phyloP scores from a whole-genome alignment of 2,113 vertebrate species.

The Upupa epops region DNA sequence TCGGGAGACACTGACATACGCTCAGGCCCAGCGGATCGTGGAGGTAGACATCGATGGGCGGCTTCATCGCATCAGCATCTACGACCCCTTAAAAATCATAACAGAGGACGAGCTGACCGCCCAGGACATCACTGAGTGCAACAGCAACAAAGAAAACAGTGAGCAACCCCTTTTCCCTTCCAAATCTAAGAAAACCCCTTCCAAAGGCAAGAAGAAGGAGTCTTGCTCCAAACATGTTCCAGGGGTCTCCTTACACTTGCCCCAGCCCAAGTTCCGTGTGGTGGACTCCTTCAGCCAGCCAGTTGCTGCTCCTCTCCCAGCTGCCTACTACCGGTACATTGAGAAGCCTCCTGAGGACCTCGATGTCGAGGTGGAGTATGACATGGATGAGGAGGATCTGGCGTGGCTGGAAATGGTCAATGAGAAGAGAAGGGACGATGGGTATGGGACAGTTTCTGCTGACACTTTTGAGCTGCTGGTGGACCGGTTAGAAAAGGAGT shows the following conservation, averaged over 20 bases:
- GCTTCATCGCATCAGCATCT: conserved; percentile 94
- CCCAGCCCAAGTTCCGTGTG: conserved; percentile 88
- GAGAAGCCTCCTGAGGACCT: conserved; percentile 88
- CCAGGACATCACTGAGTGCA: conserved; percentile 95
- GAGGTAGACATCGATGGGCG: conserved; percentile 97
- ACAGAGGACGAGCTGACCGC: conserved; percentile 95
- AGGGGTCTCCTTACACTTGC: conserved; percentile 76
- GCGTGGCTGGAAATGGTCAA: conserved; percentile 97
- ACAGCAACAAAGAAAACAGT: conserved; percentile 98
- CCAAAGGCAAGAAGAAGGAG: conserved; percentile 88
- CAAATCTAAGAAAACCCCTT: conserved; percentile 79
- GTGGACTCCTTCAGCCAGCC: conserved; percentile 81
- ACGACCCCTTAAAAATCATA: conserved; percentile 93
- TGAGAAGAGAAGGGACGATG: conserved; percentile 81
- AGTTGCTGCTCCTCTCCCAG: conserved; percentile 81
- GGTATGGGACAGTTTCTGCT: conserved; percentile 81
- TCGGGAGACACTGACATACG: conserved; percentile 90
- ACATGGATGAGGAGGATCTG: conserved; percentile 96
- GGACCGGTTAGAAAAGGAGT: conserved; percentile 93
- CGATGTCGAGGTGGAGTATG: conserved; percentile 89
- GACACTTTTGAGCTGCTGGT: conserved; percentile 92
- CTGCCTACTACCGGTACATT: conserved; percentile 90
- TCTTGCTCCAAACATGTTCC: conserved; percentile 74
- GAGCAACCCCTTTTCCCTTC: conserved; percentile 85
- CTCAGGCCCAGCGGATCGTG: conserved; percentile 94